Evolutionary conservation across 2,888 invertebrate genomes (phyloP), one percentile per base, ranked within the genome.

Genomic region (Parnassius smintheus): DNA sequence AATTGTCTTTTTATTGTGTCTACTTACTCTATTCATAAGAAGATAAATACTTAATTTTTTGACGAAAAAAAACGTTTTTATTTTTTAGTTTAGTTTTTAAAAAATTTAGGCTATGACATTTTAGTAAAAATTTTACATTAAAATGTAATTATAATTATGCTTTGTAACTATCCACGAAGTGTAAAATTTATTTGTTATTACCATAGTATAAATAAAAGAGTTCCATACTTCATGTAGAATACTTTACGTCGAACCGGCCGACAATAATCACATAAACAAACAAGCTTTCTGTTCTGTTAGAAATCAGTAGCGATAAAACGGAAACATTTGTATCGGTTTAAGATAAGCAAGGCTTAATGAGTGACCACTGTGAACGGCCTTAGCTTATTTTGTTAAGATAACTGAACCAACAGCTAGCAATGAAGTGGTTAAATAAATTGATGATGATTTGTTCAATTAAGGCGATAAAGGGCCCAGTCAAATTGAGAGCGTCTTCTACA

Each of bases 371-470:
- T 78, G 75, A 78, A 81, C 75, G 75, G 72, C 67, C 67, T 73
- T 70, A 70, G 74, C 78, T 78, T 79, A 81, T 83, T 83, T 79
- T 73, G 76, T 83, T 74, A 75, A 82, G 83, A 85, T 83, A 84
- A 78, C 77, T 75, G 71, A 74, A 69, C 66, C 57, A 64, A 69
- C 69, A 70, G 66, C 64, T 67, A 71, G 68, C 71, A 75, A 75
- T 75, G 68, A 68, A 66, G 66, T 70, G 68, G 72, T 73, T 72
- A 76, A 75, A 79, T 80, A 80, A 86, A 86, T 85, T 85, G 85
- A 81, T 79, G 83, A 84, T 81, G 84, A 85, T 85, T 87, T 79
- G 83, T 85, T 78, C 85, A 86, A 88, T 88, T 86, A 86, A 78
- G 75, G 77, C 71, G 70, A 77, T 73, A 80, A 84, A 83, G 78